These are phyloP conservation scores for Barbus barbus DNA, from an alignment of 2,113 vertebrate genomes.

Conservation along the genomic window DNA sequence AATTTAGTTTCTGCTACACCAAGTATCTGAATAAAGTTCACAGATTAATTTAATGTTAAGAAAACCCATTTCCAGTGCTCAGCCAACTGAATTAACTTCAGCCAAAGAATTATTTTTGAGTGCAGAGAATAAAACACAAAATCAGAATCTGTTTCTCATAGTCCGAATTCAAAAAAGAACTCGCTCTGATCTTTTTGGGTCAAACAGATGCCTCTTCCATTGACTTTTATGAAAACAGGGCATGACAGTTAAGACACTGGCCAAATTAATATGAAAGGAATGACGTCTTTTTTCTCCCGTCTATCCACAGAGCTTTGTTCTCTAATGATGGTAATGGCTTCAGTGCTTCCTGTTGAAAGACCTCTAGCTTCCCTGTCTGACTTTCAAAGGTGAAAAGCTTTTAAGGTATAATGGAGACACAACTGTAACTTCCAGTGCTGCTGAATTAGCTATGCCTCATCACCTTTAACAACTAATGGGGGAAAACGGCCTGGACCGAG, in stretches of 20 bases:
- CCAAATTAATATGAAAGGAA: slow-evolving; percentile 55
- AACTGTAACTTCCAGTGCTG: slow-evolving; percentile 35
- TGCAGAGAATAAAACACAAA: neutral
- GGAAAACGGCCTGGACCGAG: slow-evolving; percentile 5
- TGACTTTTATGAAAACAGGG: slow-evolving; percentile 51
- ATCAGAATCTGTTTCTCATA: slow-evolving; percentile 7
- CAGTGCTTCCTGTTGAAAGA: too few relatives aligned
- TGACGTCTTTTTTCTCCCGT: neutral
- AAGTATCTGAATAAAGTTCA: too few relatives aligned
- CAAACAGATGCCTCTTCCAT: slow-evolving; percentile 42
- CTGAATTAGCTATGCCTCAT: slow-evolving; percentile 48
- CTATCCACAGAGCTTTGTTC: too few relatives aligned
- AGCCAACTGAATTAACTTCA: neutral
- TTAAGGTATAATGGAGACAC: slow-evolving; percentile 42
- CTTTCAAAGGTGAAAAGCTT: slow-evolving; percentile 53
- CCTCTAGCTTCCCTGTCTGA: too few relatives aligned
- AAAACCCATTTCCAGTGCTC: neutral
- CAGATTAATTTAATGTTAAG: neutral
- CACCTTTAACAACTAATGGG: neutral
- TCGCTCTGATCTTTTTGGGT: slow-evolving; percentile 31
- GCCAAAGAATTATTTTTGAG: neutral
- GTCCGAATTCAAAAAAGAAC: neutral
- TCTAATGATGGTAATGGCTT: too few relatives aligned
- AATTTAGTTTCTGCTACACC: too few relatives aligned
- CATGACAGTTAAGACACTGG: slow-evolving; percentile 55